phyloP scores from a whole-genome alignment of 2,888 invertebrate species.

The Lottia gigantea region DNA sequence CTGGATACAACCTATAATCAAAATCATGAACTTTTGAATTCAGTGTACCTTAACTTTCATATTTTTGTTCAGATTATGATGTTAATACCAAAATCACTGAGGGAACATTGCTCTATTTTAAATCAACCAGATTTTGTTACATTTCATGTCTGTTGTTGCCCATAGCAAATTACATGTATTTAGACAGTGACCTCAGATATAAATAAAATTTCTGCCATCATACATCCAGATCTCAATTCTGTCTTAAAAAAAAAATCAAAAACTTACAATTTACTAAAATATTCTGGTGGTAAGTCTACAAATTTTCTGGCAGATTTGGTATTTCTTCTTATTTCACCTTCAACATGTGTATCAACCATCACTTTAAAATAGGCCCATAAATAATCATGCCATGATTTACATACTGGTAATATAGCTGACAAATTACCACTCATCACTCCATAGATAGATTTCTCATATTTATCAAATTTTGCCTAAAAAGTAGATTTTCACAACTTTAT shows the following conservation, averaged over 20 bases:
- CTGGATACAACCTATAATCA: slow-evolving; percentile 74
- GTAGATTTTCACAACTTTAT: too few species aligned
- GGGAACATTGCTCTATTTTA: too few species aligned
- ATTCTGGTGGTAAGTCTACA: slow-evolving; percentile 55
- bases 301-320: slow-evolving; percentile 68
- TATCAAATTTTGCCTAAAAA: slow-evolving; percentile 51
- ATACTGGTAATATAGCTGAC: slow-evolving; percentile 79
- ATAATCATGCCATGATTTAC: slow-evolving; percentile 87
- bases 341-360: slow-evolving; percentile 85
- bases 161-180: too few species aligned
- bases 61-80: too few species aligned
- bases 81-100: too few species aligned
- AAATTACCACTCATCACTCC: slow-evolving; percentile 87
- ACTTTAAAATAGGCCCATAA: slow-evolving; percentile 85
- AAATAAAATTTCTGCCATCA: too few species aligned
- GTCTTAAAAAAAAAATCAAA: not conserved
- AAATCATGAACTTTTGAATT: not conserved
- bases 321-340: slow-evolving; percentile 78
- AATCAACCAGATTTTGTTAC: too few species aligned
- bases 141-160: too few species aligned
- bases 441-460: slow-evolving; percentile 75
- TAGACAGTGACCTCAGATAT: too few species aligned
- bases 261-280: slow-evolving; percentile 57
- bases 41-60: too few species aligned
- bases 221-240: too few species aligned